Conservation (phyloP, 2,888 invertebrate species). For the Napeogenes sylphis region DNA sequence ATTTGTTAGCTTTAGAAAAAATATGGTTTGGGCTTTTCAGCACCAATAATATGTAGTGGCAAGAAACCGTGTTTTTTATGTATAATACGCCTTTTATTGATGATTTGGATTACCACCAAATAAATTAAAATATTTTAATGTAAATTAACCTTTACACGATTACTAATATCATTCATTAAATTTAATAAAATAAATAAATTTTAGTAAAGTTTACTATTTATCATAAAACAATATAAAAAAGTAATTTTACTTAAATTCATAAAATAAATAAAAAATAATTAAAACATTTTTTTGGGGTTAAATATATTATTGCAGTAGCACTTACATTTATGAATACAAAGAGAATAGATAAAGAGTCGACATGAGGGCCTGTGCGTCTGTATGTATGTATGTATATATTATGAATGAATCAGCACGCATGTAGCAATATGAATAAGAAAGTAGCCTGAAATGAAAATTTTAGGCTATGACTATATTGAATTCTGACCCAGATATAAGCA, state of each 20-base stretch:
- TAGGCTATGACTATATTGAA: neutral
- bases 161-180: too few relatives aligned
- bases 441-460: constrained; percentile 5
- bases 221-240: too few relatives aligned
- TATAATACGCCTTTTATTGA: neutral
- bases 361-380: constrained; percentile 4
- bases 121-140: too few relatives aligned
- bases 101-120: neutral
- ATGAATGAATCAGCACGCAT: constrained; percentile 6
- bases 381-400: neutral
- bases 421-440: constrained; percentile 3
- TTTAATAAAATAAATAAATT: too few relatives aligned
- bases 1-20: constrained; percentile 28
- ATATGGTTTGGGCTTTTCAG: constrained; percentile 15
- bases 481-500: neutral
- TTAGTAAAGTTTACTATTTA: too few relatives aligned
- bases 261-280: neutral
- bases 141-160: too few relatives aligned
- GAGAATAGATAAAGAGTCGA: constrained; percentile 4
- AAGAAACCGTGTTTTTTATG: neutral
- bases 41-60: neutral
- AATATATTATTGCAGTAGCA: neutral
- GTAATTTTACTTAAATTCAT: neutral
- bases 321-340: neutral
- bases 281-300: neutral